Evolutionary conservation across 2,888 invertebrate species (phyloP).

Genomic region (Trissolcus brochymenae): DNA sequence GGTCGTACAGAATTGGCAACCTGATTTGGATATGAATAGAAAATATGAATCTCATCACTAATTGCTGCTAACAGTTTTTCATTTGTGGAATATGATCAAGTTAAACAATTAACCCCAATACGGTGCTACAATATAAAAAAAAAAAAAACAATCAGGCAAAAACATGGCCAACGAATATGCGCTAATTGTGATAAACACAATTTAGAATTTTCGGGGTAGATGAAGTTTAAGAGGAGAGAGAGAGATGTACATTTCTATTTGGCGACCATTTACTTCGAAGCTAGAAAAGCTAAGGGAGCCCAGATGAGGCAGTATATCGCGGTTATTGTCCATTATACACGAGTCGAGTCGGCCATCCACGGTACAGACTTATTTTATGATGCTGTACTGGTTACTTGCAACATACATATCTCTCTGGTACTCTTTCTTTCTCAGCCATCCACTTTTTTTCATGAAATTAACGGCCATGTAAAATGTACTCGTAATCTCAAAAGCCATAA

Average conservation of each 20-base stretch:
- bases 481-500: not conserved
- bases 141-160: too few relatives aligned
- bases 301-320: constrained; percentile 71
- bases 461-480: constrained; percentile 5
- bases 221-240: too few relatives aligned
- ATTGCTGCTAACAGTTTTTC: too few relatives aligned
- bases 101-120: too few relatives aligned
- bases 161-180: too few relatives aligned
- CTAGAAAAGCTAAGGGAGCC: constrained; percentile 40
- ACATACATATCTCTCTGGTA: constrained; percentile 24
- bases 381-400: constrained; percentile 64
- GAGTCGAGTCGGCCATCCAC: constrained; percentile 67
- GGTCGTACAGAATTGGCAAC: too few relatives aligned
- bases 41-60: too few relatives aligned
- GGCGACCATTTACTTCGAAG: constrained; percentile 6
- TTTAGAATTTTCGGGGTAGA: too few relatives aligned
- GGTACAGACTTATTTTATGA: constrained; percentile 73
- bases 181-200: too few relatives aligned
- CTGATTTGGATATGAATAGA: too few relatives aligned
- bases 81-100: too few relatives aligned
- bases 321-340: constrained; percentile 73
- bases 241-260: constrained; percentile 2
- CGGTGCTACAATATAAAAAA: too few relatives aligned
- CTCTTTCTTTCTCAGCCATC: constrained; percentile 24
- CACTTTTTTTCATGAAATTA: constrained; percentile 15